These are phyloP conservation scores for Oophaga sylvatica DNA, from an alignment of 2,797 vertebrate genomes.

Conservation along the genomic window DNA sequence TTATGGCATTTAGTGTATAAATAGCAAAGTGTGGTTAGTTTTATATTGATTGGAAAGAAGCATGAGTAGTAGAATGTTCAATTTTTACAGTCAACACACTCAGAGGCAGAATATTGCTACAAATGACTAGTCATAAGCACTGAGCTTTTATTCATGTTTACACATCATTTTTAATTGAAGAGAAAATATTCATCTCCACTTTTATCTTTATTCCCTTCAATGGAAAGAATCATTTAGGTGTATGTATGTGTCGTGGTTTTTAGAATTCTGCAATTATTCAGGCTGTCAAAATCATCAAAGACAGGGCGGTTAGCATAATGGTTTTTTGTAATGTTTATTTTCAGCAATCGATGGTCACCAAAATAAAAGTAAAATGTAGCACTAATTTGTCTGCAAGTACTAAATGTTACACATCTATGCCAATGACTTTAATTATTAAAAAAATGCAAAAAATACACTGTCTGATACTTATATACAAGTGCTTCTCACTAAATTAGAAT, in stretches of 20 bases:
- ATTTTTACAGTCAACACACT: background rate
- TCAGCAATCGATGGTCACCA: slow-evolving; percentile 27
- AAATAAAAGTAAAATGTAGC: slow-evolving; percentile 31
- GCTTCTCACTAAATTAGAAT: too few relatives aligned
- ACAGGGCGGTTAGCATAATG: slow-evolving; percentile 54
- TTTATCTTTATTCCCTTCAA: slow-evolving; percentile 15
- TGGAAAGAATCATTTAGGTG: slow-evolving; percentile 16
- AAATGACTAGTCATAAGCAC: slow-evolving; percentile 62
- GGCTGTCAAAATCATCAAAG: slow-evolving; percentile 53
- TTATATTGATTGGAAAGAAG: background rate
- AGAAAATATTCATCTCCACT: slow-evolving; percentile 23
- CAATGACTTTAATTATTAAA: slow-evolving; percentile 17
- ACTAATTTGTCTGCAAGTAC: slow-evolving; percentile 45
- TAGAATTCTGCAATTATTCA: slow-evolving; percentile 55
- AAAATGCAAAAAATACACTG: background rate
- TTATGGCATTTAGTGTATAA: too few relatives aligned
- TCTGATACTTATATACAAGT: background rate
- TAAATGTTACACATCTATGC: slow-evolving; percentile 12
- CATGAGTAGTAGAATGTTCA: background rate
- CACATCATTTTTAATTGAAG: slow-evolving; percentile 24
- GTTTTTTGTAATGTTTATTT: slow-evolving; percentile 39
- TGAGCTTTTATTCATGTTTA: slow-evolving; percentile 1
- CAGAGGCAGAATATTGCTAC: slow-evolving; percentile 15
- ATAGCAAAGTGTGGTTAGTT: background rate
- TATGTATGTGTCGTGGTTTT: slow-evolving; percentile 44